A percentile compares a stretch with the other conserved stretches of the same genome.
These are phyloP conservation scores for Dromococcyx pavoninus DNA, from an alignment of 2,797 vertebrate genomes.

Conservation along the genomic window DNA sequence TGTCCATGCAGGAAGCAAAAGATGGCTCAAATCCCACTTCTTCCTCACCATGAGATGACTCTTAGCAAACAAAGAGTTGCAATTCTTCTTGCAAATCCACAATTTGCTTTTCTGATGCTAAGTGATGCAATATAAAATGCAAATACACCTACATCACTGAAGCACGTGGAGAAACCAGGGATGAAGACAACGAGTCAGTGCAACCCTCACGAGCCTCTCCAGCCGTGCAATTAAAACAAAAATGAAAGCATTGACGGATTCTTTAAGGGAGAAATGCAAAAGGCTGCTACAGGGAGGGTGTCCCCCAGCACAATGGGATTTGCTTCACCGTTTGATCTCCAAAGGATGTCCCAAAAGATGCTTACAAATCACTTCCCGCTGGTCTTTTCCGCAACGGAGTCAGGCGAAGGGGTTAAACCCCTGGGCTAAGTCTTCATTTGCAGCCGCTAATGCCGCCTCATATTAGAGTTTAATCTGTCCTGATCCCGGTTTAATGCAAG, in stretches of 20 bases:
- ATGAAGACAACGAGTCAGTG: fast-evolving
- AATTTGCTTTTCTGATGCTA: neutral
- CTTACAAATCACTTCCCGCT: fast-evolving
- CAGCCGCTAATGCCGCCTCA: slow-evolving; percentile 91
- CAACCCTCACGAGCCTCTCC: neutral
- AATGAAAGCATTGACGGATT: neutral
- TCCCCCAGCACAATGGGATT: neutral
- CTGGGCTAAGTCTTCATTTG: slow-evolving; percentile 88
- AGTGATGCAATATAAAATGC: neutral
- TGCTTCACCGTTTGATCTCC: neutral
- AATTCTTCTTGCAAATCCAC: neutral
- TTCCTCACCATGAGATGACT: neutral
- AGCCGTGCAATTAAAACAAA: neutral
- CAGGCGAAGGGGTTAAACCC: slow-evolving; percentile 78
- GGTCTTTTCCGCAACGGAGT: neutral
- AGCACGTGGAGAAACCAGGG: fast-evolving
- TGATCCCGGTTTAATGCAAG: slow-evolving; percentile 99
- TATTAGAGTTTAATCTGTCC: slow-evolving; percentile 97
- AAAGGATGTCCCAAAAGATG: neutral
- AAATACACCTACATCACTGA: neutral
- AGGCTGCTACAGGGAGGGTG: neutral
- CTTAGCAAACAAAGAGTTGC: neutral
- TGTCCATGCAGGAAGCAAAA: neutral
- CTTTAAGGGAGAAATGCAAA: neutral
- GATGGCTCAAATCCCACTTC: neutral